These are phyloP conservation scores for Phylloscopus collybita DNA, from an alignment of 2,797 vertebrate species.

Conservation along the genomic window DNA sequence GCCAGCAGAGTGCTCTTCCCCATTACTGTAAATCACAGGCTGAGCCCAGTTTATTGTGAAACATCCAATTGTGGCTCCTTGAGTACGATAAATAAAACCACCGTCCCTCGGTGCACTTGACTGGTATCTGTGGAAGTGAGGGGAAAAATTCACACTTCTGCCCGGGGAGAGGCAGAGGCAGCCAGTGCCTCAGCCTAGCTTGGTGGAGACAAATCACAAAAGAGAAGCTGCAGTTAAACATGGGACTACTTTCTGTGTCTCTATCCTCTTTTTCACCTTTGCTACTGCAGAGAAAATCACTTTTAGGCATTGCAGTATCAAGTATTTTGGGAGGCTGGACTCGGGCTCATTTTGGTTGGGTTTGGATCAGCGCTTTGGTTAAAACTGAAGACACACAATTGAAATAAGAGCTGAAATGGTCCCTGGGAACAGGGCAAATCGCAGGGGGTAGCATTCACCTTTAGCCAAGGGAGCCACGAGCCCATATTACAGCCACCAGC, in stretches of 20 bases:
- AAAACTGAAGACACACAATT: neutral
- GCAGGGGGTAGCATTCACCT: accelerated
- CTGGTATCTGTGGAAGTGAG: neutral
- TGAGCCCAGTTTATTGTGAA: conserved; percentile 31
- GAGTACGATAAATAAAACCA: neutral
- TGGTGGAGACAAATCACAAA: neutral
- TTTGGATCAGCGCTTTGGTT: neutral
- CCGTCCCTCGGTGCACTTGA: neutral
- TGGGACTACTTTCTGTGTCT: neutral
- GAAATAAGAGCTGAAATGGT: neutral
- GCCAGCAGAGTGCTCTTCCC: conserved; percentile 36
- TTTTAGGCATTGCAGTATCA: neutral
- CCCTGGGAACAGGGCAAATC: neutral
- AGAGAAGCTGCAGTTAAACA: neutral
- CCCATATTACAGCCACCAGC: neutral
- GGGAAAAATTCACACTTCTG: conserved; percentile 4
- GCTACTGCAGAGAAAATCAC: neutral
- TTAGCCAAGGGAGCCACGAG: neutral
- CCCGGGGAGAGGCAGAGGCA: neutral
- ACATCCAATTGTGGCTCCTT: conserved; percentile 23
- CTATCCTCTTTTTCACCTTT: neutral
- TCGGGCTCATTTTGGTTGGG: neutral
- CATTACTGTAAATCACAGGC: conserved; percentile 47
- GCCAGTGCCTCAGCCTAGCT: accelerated
- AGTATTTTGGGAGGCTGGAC: neutral